Evolutionary conservation across 2,888 invertebrate species (phyloP).

Genomic region (Eilema griseolum): DNA sequence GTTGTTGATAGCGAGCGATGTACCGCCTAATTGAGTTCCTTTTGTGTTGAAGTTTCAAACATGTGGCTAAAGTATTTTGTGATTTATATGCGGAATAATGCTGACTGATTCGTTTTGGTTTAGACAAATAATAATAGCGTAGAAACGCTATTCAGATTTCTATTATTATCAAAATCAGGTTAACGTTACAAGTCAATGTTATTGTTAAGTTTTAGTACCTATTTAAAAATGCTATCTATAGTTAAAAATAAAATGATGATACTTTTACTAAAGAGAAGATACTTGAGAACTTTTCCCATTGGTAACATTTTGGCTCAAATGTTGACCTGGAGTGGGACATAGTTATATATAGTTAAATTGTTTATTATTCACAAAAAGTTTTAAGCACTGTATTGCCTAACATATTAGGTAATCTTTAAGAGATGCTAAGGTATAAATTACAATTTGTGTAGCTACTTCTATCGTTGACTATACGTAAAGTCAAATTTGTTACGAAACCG

Average conservation of each 20-base stretch:
- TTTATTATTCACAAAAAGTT: background rate
- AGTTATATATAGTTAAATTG: background rate
- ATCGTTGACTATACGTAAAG: background rate
- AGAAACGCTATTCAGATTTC: constrained; percentile 11
- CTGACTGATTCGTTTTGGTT: constrained; percentile 17
- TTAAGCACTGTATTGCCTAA: no score
- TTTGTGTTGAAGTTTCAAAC: constrained; percentile 14
- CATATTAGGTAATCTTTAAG: no score
- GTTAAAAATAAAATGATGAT: background rate
- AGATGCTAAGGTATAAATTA: no score
- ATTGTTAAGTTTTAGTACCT: background rate
- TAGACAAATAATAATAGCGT: background rate
- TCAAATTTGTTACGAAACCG: background rate
- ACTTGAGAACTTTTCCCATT: no score
- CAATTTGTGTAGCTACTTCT: background rate
- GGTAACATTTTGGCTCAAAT: no score
- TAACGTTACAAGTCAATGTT: constrained; percentile 1
- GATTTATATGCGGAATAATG: constrained; percentile 12
- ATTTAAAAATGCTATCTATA: background rate
- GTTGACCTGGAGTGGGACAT: no score
- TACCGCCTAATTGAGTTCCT: constrained; percentile 32
- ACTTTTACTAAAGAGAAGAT: no score
- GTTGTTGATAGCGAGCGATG: constrained; percentile 8
- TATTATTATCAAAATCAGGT: constrained; percentile 14
- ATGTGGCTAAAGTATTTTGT: background rate